Evolutionary conservation across 2,888 invertebrate species (phyloP).

Genomic region (Drosophila cyrtoloma): DNA sequence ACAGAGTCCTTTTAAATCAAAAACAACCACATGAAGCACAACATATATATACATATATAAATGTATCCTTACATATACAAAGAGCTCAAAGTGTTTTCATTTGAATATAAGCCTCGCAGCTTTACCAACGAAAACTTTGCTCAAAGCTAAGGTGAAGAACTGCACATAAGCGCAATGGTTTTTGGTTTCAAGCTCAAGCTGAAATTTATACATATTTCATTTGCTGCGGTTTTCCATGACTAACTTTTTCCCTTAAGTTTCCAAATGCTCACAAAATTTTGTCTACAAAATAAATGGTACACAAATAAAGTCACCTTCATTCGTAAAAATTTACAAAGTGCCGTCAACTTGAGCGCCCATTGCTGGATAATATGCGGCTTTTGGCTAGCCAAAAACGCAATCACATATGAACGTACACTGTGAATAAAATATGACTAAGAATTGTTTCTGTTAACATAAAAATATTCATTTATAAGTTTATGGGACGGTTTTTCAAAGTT

Average conservation of each 20-base stretch:
- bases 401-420: constrained; percentile 2
- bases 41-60: background rate
- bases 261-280: constrained; percentile 38
- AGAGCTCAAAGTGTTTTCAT: constrained; percentile 8
- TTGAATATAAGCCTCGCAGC: constrained; percentile 17
- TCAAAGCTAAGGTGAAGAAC: constrained; percentile 12
- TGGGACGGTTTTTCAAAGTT: no score
- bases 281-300: constrained; percentile 11
- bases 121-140: constrained; percentile 16
- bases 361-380: constrained; percentile 63
- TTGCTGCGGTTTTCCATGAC: constrained; percentile 33
- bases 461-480: background rate
- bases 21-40: background rate
- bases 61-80: background rate
- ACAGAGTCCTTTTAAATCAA: background rate
- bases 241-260: constrained; percentile 22
- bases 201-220: constrained; percentile 50
- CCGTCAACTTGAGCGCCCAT: constrained; percentile 52
- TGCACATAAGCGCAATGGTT: constrained; percentile 10
- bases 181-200: constrained; percentile 6
- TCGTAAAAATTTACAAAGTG: constrained; percentile 62
- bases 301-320: constrained; percentile 51
- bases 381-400: constrained; percentile 35
- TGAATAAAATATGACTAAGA: background rate
- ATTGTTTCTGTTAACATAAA: no score